Conservation (phyloP, 2,888 invertebrate genomes). For the Eupithecia exiguata region DNA sequence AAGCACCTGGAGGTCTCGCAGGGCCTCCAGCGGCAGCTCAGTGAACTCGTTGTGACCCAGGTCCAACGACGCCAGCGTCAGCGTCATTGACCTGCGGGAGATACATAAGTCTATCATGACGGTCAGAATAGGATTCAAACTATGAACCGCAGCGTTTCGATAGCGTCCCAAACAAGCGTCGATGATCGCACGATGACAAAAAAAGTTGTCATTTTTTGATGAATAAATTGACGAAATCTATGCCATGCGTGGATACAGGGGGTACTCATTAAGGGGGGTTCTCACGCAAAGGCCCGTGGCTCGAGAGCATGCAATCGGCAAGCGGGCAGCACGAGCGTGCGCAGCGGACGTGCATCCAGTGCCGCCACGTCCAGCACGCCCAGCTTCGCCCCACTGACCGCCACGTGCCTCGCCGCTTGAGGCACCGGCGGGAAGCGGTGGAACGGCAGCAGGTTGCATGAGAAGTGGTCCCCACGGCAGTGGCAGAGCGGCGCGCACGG, state of each 20-base stretch:
- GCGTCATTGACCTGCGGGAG: slow-evolving; percentile 87
- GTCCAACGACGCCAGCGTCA: slow-evolving; percentile 90
- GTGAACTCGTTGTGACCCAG: slow-evolving; percentile 89
- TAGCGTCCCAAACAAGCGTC: background rate
- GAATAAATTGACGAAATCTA: background rate
- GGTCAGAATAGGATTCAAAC: background rate
- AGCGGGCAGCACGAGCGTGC: slow-evolving; percentile 90
- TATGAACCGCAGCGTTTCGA: background rate
- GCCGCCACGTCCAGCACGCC: slow-evolving; percentile 90
- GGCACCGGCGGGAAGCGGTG: slow-evolving; percentile 60
- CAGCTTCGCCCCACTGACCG: slow-evolving; percentile 84
- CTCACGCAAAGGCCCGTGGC: slow-evolving; percentile 88
- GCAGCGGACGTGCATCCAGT: slow-evolving; percentile 87
- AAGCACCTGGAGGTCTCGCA: slow-evolving; percentile 85
- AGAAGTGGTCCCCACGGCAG: slow-evolving; percentile 64
- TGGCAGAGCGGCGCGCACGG: slow-evolving; percentile 59
- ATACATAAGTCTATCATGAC: background rate
- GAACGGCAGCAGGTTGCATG: slow-evolving; percentile 65
- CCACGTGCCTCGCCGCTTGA: slow-evolving; percentile 85
- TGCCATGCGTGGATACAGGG: background rate
- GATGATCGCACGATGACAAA: background rate
- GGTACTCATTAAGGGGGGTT: slow-evolving; percentile 12
- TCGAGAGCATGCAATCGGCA: slow-evolving; percentile 89
- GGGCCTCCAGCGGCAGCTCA: slow-evolving; percentile 86
- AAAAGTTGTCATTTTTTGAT: background rate